Base-by-base conservation (phyloP, 1,140 invertebrate genomes). In the Drosophila truncata region DNA sequence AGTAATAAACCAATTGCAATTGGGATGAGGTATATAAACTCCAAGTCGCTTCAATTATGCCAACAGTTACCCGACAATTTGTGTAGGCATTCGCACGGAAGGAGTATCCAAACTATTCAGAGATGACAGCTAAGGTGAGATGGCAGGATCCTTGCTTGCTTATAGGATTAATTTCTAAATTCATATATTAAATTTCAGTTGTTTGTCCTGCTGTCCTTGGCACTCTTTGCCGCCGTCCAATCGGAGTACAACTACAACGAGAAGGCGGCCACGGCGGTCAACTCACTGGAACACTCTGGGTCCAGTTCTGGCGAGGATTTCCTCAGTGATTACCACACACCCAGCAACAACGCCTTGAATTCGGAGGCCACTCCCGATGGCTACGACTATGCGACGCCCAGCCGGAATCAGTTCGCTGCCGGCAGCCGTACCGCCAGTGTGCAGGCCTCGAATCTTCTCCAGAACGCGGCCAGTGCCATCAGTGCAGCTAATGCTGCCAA, bases 21-120 rank as follows among this genome's bases (percentile, higher is more conserved):
- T 13, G 75, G 58, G 49, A 63, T 61, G 46, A 41, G 59, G 64
- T 83, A 83, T 80, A 87, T 69, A 87, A 83, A 52, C 63, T 39
- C 16, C 23, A 49, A 18, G 80, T 46, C 23, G 49, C 58, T 49
- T 59, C 77, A 84, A 78, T 88, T 74, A 88, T 64, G 75, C 66
- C 29, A 71, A 63, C 62, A 87, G 84, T 88, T 70, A 77, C 41
- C 63, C 72, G 80, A 87, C 80, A 52, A 67, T 72, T 87, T 72
- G 65, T 72, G 60, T 44, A 63, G 57, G 31, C 52, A 79, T 42
- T 58, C 66, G 57, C 71, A 75, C 82, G n/a, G 50, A 49, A 57
- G 47, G 20, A 72, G 58, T 49, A 44, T 77, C 33, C 16, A 66
- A 61, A 78, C 27, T 25, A 33, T 60, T 47, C 11, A 25, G 61